Evolutionary conservation across 2,797 vertebrate species (phyloP).

Genomic region (Schizothorax lantsangensis): DNA sequence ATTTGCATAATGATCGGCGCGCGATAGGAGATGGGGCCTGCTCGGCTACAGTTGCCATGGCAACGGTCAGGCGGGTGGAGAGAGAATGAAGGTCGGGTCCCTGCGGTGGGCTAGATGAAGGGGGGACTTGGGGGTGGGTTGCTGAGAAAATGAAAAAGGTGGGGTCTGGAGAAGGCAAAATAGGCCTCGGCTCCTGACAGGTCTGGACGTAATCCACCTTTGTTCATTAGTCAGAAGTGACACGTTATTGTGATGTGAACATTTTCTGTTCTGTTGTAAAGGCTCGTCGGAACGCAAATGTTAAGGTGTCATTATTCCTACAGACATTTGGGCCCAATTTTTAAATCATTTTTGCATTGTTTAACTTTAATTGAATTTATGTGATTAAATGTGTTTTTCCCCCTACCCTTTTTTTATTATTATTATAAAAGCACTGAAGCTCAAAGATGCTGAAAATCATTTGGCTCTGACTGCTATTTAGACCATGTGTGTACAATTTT

Average conservation of each 20-base stretch:
- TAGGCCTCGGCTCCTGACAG: slow-evolving; percentile 43
- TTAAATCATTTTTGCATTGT: not conserved
- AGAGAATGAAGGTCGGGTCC: slow-evolving; percentile 77
- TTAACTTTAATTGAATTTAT: not conserved
- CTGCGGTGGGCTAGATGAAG: slow-evolving; percentile 66
- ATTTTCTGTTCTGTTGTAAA: slow-evolving; percentile 33
- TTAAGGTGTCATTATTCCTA: not conserved
- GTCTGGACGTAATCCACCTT: slow-evolving; percentile 50
- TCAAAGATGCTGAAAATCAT: not conserved
- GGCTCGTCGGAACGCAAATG: not conserved
- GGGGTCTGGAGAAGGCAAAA: slow-evolving; percentile 31
- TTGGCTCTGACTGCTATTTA: not conserved
- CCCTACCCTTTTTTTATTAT: not conserved
- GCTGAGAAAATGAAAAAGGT: slow-evolving; percentile 60
- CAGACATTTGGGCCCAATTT: not conserved
- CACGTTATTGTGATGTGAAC: slow-evolving; percentile 4
- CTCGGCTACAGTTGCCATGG: slow-evolving; percentile 62
- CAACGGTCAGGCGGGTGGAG: slow-evolving; percentile 56
- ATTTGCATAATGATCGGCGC: slow-evolving; percentile 88
- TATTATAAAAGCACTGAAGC: not conserved
- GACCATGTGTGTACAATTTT: not conserved
- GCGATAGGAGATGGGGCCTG: slow-evolving; percentile 80
- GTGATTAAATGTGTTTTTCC: not conserved
- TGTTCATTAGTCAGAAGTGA: slow-evolving; percentile 50
- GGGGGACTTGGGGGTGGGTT: slow-evolving; percentile 60